Conservation (phyloP, 2,113 vertebrate species). For the Cavia porcellus region DNA sequence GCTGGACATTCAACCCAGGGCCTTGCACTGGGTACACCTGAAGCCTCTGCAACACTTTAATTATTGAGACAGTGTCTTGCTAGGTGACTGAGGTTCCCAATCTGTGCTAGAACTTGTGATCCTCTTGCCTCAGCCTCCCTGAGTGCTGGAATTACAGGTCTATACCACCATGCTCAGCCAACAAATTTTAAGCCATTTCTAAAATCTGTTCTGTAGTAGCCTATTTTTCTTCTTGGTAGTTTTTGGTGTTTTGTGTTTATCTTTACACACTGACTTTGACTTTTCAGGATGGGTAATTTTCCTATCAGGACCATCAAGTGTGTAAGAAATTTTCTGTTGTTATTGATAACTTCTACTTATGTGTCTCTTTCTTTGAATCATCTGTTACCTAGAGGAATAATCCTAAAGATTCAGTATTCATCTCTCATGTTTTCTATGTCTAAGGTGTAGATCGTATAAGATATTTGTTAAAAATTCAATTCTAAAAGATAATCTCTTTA, state of each 20-base stretch:
- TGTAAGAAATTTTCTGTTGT: not conserved
- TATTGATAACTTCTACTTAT: conserved; percentile 14
- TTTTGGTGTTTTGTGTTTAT: not conserved
- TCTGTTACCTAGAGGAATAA: conserved; percentile 18
- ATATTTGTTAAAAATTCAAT: not conserved
- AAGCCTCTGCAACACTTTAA: not conserved
- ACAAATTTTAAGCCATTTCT: not conserved
- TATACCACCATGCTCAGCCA: not conserved
- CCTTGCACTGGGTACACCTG: not conserved
- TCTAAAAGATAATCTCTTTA: conserved; percentile 17
- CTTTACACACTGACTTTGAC: not conserved
- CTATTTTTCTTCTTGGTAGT: not conserved
- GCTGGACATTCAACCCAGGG: not conserved
- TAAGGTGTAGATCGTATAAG: not conserved
- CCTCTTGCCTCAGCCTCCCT: not conserved
- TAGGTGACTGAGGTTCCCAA: not conserved
- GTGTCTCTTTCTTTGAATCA: not conserved
- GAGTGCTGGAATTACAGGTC: not conserved
- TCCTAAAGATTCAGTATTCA: not conserved
- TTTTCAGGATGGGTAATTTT: not conserved
- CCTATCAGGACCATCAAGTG: not conserved
- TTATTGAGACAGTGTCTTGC: not conserved
- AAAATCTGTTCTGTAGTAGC: not conserved
- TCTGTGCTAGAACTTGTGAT: not conserved
- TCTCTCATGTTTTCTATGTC: not conserved